Base-by-base conservation (phyloP, 2,797 vertebrate genomes). In the Lacerta bilineata region DNA sequence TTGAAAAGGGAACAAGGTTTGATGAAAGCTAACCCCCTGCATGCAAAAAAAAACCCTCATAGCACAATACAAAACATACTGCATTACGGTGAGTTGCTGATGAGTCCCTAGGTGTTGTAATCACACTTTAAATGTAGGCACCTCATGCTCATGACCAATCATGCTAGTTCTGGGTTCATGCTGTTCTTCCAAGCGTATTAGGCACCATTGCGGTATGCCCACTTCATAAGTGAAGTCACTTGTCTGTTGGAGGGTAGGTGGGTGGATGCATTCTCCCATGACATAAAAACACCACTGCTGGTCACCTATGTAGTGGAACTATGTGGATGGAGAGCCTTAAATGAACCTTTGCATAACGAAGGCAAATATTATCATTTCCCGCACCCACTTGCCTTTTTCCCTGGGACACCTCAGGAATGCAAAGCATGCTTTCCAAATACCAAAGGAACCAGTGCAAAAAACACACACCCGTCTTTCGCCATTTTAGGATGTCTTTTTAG, bases 351-450 rank as follows among this genome's bases (percentile, higher is more conserved):
- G 43, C 43, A 55, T 46, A 13, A 20, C 20, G 3, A 10, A 50
- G 1, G 36, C 61, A 64, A 64, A 20, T 3, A 27, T 33, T 80
- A 6, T 78, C 2, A 13, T 13, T 41, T 41, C 36, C 17, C 33
- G 46, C 13, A n/a, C 66, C 17, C 17, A 18, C 6, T 27, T 25
- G 20, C 6, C 41, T 69, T 68, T 43, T 78, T 46, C 23, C 59
- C 39, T 43, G 8, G 69, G 33, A 74, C 33, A 27, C 13, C 33
- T 39, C 33, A 80, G 68, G 46, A 87, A 81, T 80, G 46, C 50
- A 87, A 81, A 77, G 41, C 39, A 27, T 10, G 9, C 75, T 82
- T 41, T 82, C 72, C n/a, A 75, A 76, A 87, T 61, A 72, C 68
- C 25, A 72, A 36, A 59, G 29, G 25, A 39, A 46, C 8, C 13